Evolutionary conservation across 2,797 vertebrate species (phyloP).

Genomic region (Chrosomus eos): DNA sequence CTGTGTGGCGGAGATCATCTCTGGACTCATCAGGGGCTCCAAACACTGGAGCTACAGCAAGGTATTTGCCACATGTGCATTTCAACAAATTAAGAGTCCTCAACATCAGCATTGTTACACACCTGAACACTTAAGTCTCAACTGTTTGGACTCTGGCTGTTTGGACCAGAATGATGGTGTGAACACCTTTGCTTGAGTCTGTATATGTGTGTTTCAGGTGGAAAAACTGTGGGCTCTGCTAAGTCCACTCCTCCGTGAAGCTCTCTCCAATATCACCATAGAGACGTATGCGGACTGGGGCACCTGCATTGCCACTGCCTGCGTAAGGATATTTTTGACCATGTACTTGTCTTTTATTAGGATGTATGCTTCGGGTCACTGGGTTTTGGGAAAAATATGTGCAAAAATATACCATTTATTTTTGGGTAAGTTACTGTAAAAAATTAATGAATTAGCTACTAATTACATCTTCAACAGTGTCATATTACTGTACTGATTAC

Average conservation of each 20-base stretch:
- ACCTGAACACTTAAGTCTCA: background rate
- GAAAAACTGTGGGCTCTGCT: conserved; percentile 89
- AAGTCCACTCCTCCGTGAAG: conserved; percentile 90
- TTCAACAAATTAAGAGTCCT: background rate
- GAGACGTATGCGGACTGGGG: conserved; percentile 97
- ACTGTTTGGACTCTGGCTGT: background rate
- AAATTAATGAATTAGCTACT: background rate
- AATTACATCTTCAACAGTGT: background rate
- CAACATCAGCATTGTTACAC: background rate
- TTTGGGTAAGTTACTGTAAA: background rate
- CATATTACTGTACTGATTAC: background rate
- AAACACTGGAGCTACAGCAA: conserved; percentile 88
- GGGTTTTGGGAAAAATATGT: background rate
- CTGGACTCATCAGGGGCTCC: conserved; percentile 93
- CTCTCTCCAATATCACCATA: conserved; percentile 93
- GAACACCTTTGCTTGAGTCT: background rate
- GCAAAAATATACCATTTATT: background rate
- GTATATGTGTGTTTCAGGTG: conserved; percentile 75
- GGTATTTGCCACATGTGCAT: conserved; percentile 61
- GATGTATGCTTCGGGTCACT: background rate
- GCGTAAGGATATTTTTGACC: conserved; percentile 77
- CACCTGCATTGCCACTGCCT: conserved; percentile 96
- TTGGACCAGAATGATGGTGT: background rate
- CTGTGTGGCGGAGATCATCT: conserved; percentile 95
- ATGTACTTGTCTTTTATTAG: background rate